Conservation (phyloP, 2,113 vertebrate species). For the Chiloscyllium plagiosum region DNA sequence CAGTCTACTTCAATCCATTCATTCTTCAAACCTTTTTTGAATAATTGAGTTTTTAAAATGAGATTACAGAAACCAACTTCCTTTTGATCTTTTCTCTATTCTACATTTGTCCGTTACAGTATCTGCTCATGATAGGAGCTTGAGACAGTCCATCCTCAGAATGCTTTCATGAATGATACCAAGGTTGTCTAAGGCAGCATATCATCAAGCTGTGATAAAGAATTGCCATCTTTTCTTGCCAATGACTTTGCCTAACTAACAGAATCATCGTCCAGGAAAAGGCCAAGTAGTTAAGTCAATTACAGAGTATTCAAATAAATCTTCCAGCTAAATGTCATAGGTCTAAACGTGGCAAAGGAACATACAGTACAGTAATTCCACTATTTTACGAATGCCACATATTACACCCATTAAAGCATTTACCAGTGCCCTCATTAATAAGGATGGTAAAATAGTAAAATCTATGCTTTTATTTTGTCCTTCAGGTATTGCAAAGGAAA, state of each 20-base stretch:
- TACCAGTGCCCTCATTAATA: neutral
- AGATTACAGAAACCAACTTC: neutral
- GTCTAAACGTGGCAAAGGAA: neutral
- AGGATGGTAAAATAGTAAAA: neutral
- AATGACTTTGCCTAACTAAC: neutral
- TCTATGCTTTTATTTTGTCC: neutral
- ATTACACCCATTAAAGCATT: neutral
- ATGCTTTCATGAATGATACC: neutral
- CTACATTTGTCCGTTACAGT: neutral
- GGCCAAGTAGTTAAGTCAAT: neutral
- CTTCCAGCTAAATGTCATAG: neutral
- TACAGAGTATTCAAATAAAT: neutral
- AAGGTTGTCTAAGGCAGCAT: neutral
- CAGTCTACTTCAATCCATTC: neutral
- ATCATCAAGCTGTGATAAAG: neutral
- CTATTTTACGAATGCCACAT: neutral
- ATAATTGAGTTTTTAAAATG: neutral
- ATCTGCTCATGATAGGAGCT: neutral
- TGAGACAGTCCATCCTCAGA: neutral
- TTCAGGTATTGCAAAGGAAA: neutral
- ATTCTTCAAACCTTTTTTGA: neutral
- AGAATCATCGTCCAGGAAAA: neutral
- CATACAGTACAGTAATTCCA: neutral
- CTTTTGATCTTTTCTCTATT: neutral
- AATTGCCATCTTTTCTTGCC: neutral